Conservation (phyloP, 2,113 vertebrate species). For the Nestor notabilis region DNA sequence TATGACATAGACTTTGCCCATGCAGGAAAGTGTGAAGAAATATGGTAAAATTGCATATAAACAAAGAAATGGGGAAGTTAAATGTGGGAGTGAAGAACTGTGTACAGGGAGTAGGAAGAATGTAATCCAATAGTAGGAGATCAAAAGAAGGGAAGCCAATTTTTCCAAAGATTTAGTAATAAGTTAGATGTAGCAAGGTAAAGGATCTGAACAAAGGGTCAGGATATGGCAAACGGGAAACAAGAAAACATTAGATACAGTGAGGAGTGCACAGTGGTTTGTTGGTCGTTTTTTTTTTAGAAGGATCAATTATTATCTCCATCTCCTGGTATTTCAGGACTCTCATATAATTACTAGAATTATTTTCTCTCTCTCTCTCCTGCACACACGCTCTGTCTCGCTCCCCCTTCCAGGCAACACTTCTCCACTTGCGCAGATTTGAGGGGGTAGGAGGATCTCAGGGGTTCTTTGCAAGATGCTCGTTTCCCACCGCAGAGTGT, state of each 20-base stretch:
- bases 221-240: background rate
- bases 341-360: background rate
- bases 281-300: background rate
- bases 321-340: conserved; percentile 4
- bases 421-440: conserved; percentile 56
- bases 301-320: background rate
- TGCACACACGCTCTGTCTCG: conserved; percentile 4
- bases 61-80: conserved; percentile 46
- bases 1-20: background rate
- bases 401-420: conserved; percentile 53
- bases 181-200: background rate
- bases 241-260: background rate
- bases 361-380: background rate
- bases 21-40: conserved; percentile 49
- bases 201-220: conserved; percentile 3
- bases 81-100: conserved; percentile 33
- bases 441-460: conserved; percentile 55
- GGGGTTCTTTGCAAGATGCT: conserved; percentile 64
- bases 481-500: conserved; percentile 42
- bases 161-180: background rate
- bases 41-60: conserved; percentile 46
- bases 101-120: conserved; percentile 11
- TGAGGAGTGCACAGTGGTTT: background rate
- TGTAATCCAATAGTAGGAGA: conserved; percentile 7
- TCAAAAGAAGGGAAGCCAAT: conserved; percentile 44